phyloP scores from a whole-genome alignment of 2,888 invertebrate species.

The Aphodius sticticus region DNA sequence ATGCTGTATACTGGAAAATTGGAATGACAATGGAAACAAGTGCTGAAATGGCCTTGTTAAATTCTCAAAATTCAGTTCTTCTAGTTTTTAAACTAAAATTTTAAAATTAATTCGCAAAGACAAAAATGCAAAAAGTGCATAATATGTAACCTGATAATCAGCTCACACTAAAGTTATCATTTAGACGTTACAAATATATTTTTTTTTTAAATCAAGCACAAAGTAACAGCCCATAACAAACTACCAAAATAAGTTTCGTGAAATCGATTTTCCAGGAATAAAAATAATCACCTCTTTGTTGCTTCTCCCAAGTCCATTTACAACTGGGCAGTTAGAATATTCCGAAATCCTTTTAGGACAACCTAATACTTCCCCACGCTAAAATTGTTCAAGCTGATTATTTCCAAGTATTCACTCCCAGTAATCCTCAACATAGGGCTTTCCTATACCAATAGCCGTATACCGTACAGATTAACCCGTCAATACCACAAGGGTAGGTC shows the following conservation, averaged over 20 bases:
- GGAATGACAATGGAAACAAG: no score
- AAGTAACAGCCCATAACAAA: no score
- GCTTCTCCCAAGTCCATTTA: neutral
- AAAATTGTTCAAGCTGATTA: neutral
- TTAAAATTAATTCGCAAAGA: no score
- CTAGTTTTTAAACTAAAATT: no score
- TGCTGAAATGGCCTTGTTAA: no score
- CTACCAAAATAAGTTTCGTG: neutral
- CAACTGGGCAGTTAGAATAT: neutral
- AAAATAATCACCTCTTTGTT: neutral
- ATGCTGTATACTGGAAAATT: no score
- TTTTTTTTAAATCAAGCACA: no score
- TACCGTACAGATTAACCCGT: neutral
- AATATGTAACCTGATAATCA: no score
- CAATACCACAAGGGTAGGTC: neutral
- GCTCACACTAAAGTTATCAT: no score
- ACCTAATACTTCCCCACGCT: neutral
- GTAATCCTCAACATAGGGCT: neutral
- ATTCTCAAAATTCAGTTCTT: no score
- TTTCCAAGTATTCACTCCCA: neutral
- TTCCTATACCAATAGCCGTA: neutral
- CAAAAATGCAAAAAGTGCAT: no score
- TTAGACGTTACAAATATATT: no score
- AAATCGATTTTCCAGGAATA: neutral
- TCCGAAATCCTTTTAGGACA: neutral